phyloP scores from a whole-genome alignment of 2,113 vertebrate species.

The Crocuta crocuta region DNA sequence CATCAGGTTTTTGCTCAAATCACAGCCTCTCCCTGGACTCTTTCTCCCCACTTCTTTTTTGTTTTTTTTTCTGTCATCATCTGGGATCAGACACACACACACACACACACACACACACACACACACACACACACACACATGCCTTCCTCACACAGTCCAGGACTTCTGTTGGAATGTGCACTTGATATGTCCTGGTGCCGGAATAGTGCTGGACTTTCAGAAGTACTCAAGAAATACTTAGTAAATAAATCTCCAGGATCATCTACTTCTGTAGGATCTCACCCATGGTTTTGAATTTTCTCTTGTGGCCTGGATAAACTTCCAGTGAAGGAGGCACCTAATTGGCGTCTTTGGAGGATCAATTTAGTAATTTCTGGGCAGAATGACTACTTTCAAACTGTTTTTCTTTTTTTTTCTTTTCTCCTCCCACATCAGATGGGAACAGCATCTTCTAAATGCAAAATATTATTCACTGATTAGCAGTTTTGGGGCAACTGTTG shows the following conservation, averaged over 20 bases:
- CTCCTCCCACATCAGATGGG: not conserved
- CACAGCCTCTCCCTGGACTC: not conserved
- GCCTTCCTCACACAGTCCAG: not conserved
- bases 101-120: no score
- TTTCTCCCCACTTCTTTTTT: not conserved
- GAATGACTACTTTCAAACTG: not conserved
- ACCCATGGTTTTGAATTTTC: not conserved
- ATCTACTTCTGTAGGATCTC: not conserved
- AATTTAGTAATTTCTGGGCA: not conserved
- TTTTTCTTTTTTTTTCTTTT: not conserved
- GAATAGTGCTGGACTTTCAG: not conserved
- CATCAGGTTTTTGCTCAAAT: not conserved
- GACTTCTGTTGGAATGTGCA: not conserved
- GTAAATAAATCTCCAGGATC: not conserved
- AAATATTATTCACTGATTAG: conserved; percentile 29
- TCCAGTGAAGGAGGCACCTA: not conserved
- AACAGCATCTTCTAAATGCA: not conserved
- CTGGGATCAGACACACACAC: not conserved
- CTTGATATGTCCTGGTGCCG: not conserved
- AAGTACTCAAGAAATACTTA: not conserved
- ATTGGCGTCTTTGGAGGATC: not conserved
- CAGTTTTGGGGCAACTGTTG: not conserved
- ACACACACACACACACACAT: accelerated
- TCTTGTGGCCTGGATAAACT: not conserved
- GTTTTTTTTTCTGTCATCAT: not conserved